Evolutionary conservation across 2,888 invertebrate genomes (phyloP).

Genomic region (Tachystola acroxantha): DNA sequence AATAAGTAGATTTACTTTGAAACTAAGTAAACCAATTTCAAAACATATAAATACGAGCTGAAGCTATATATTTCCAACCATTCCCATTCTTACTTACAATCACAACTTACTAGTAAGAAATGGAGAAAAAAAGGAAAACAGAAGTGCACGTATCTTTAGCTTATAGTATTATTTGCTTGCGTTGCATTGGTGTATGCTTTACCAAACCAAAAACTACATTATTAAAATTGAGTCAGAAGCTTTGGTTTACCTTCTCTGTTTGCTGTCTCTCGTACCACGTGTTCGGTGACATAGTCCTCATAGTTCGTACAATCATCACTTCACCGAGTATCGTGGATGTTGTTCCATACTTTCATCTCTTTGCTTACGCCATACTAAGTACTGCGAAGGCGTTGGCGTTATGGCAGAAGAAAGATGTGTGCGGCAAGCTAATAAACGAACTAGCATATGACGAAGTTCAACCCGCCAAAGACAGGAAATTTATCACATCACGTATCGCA

Average conservation of each 20-base stretch:
- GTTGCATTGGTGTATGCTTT: conserved; percentile 54
- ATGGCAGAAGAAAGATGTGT: conserved; percentile 8
- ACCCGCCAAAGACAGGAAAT: conserved; percentile 46
- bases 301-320: conserved; percentile 53
- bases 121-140: conserved; percentile 41
- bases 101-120: background rate
- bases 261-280: conserved; percentile 58
- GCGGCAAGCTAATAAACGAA: conserved; percentile 4
- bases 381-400: conserved; percentile 17
- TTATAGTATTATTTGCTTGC: conserved; percentile 52
- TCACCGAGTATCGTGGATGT: conserved; percentile 64
- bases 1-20: too few species aligned
- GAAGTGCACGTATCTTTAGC: conserved; percentile 55
- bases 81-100: background rate
- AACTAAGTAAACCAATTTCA: too few species aligned
- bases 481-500: conserved; percentile 46
- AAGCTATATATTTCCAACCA: background rate
- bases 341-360: conserved; percentile 65
- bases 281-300: conserved; percentile 59
- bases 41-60: too few species aligned
- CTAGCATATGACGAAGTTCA: conserved; percentile 34
- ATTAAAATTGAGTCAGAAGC: conserved; percentile 39
- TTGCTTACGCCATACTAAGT: conserved; percentile 64
- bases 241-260: conserved; percentile 46
- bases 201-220: conserved; percentile 30